Conservation (phyloP, 2,888 invertebrate species). For the Dinocampus coccinellae region DNA sequence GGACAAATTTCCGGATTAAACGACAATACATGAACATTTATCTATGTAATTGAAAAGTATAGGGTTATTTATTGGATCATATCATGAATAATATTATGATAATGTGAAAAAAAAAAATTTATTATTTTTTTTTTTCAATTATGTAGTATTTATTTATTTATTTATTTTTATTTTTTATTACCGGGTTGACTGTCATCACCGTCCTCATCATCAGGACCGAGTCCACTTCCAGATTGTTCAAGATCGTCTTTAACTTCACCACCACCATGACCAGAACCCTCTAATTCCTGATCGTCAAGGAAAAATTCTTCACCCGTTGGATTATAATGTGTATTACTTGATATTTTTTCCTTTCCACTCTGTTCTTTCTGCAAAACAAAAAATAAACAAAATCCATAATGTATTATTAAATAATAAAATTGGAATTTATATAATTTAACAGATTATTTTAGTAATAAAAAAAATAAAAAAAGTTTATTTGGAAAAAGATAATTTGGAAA, state of each 20-base stretch:
- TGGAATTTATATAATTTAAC: neutral
- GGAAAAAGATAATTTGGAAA: too few species aligned
- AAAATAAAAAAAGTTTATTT: too few species aligned
- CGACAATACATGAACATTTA: constrained; percentile 16
- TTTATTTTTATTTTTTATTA: constrained; percentile 38
- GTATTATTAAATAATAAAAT: neutral
- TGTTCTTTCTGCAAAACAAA: constrained; percentile 59
- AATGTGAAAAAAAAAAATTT: neutral
- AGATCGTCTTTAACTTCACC: constrained; percentile 81
- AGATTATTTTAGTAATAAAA: too few species aligned
- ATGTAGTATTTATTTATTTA: neutral
- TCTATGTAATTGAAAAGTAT: neutral
- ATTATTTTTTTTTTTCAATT: neutral
- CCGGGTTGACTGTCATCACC: constrained; percentile 65
- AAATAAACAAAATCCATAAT: neutral
- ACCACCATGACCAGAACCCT: constrained; percentile 77
- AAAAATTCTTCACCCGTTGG: constrained; percentile 76
- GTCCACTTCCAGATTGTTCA: constrained; percentile 89
- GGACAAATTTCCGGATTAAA: constrained; percentile 26
- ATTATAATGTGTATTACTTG: constrained; percentile 68
- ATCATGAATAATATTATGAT: neutral
- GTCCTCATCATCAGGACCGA: constrained; percentile 87
- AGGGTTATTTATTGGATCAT: neutral
- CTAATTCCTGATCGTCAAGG: constrained; percentile 82
- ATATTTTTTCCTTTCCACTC: constrained; percentile 57